A percentile compares a stretch with the other conserved stretches of the same genome.
Conservation (phyloP, 2,797 vertebrate genomes). For the Hemitrygon akajei region DNA sequence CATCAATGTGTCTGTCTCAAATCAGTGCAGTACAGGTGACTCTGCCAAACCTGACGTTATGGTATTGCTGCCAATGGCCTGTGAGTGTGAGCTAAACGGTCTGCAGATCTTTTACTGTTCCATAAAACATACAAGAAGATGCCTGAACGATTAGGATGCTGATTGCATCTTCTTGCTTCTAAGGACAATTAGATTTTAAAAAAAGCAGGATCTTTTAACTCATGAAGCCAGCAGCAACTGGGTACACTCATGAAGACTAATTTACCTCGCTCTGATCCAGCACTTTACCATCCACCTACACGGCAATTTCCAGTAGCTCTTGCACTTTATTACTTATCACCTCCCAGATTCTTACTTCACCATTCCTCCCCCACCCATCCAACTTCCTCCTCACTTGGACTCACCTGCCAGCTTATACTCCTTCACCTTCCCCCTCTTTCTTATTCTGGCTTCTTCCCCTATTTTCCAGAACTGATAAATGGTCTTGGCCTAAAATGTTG, state of each 20-base stretch:
- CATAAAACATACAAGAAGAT: not conserved
- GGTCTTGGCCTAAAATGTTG: too few species aligned
- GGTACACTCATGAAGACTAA: not conserved
- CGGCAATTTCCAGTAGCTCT: too few species aligned
- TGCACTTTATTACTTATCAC: too few species aligned
- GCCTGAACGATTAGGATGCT: not conserved
- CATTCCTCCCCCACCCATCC: too few species aligned
- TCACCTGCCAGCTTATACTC: too few species aligned
- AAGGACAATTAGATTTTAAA: not conserved
- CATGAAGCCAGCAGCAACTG: not conserved
- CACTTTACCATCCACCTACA: too few species aligned
- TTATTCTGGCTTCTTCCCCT: too few species aligned
- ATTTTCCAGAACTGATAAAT: too few species aligned
- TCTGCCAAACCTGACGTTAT: not conserved
- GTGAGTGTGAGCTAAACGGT: not conserved
- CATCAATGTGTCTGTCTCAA: not conserved
- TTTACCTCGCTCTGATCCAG: too few species aligned
- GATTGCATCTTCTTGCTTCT: not conserved
- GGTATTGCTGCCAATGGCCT: not conserved
- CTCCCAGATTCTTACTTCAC: too few species aligned
- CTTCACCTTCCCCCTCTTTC: too few species aligned
- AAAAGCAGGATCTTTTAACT: not conserved
- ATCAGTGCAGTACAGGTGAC: not conserved
- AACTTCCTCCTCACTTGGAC: too few species aligned
- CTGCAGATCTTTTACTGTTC: not conserved